A percentile compares a stretch with the other conserved stretches of the same genome.
Evolutionary conservation across 1,140 invertebrate genomes (phyloP).

Genomic region (Calliopsis andreniformis): DNA sequence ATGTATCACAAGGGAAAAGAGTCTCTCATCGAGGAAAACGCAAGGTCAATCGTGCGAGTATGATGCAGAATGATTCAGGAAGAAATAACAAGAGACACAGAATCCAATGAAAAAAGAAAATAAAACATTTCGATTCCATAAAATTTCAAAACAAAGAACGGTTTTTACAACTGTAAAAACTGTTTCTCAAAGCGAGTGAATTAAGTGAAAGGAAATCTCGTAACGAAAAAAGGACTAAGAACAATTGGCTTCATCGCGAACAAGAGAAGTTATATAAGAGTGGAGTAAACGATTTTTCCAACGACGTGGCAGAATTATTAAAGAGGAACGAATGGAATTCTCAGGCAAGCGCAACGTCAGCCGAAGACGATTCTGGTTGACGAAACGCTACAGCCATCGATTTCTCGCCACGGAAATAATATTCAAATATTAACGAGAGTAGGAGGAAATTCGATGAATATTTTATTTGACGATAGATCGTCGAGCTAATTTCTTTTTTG

Average conservation of each 20-base stretch:
- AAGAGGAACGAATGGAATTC: neutral
- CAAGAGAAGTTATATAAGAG: neutral
- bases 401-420: neutral
- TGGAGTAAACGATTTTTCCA: neutral
- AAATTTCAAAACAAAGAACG: too few species aligned
- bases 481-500: neutral
- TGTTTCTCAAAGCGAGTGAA: too few species aligned
- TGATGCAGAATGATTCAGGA: neutral
- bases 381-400: neutral
- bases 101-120: too few species aligned
- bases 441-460: neutral
- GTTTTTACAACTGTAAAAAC: too few species aligned
- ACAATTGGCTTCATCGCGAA: too few species aligned
- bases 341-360: neutral
- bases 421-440: neutral
- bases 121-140: too few species aligned
- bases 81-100: neutral
- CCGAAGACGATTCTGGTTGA: neutral
- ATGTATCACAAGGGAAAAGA: slow-evolving; percentile 12
- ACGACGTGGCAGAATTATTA: neutral
- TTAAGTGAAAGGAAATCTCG: neutral
- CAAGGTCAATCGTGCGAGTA: slow-evolving; percentile 12
- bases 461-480: too few species aligned
- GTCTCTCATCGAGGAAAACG: neutral
- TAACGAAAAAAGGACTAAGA: too few species aligned